Conservation (phyloP, 1,140 invertebrate genomes). For the Drosophila dunni region DNA sequence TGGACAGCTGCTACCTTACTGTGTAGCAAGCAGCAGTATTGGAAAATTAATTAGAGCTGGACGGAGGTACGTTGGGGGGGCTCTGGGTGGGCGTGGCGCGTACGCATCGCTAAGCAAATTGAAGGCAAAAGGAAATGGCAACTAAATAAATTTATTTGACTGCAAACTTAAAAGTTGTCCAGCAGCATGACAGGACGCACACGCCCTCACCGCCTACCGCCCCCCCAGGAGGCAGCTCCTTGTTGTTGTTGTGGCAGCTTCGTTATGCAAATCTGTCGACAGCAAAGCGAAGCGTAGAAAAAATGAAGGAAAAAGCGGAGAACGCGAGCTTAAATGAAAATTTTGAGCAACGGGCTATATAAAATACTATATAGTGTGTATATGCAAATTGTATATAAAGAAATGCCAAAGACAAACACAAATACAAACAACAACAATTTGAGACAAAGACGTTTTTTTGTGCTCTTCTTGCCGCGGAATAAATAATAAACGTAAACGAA, state of each 20-base stretch:
- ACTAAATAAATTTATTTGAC: slow-evolving; percentile 62
- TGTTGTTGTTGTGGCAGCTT: slow-evolving; percentile 53
- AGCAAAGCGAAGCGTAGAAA: slow-evolving; percentile 32
- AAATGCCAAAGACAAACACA: slow-evolving; percentile 66
- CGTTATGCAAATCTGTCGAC: slow-evolving; percentile 72
- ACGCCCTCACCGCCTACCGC: slow-evolving; percentile 36
- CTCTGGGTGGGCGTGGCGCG: slow-evolving; percentile 23
- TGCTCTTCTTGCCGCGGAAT: slow-evolving; percentile 53
- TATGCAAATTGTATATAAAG: slow-evolving; percentile 78
- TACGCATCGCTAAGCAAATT: slow-evolving; percentile 63
- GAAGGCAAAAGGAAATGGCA: slow-evolving; percentile 65
- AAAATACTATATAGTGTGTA: slow-evolving; percentile 53
- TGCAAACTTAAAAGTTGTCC: slow-evolving; percentile 67
- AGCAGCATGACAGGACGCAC: slow-evolving; percentile 33
- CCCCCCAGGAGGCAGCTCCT: neutral
- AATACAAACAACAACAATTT: slow-evolving; percentile 53
- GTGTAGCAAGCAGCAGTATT: slow-evolving; percentile 29
- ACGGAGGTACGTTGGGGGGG: neutral
- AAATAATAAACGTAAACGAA: slow-evolving; percentile 83
- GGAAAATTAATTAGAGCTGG: slow-evolving; percentile 74
- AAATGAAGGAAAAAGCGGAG: slow-evolving; percentile 27
- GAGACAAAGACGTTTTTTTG: slow-evolving; percentile 34
- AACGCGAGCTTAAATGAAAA: slow-evolving; percentile 61
- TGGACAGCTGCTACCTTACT: slow-evolving; percentile 41
- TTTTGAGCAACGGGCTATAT: slow-evolving; percentile 59